Evolutionary conservation across 2,113 vertebrate species (phyloP), one percentile per base, ranked within the genome.

Genomic region (Elanoides forficatus): DNA sequence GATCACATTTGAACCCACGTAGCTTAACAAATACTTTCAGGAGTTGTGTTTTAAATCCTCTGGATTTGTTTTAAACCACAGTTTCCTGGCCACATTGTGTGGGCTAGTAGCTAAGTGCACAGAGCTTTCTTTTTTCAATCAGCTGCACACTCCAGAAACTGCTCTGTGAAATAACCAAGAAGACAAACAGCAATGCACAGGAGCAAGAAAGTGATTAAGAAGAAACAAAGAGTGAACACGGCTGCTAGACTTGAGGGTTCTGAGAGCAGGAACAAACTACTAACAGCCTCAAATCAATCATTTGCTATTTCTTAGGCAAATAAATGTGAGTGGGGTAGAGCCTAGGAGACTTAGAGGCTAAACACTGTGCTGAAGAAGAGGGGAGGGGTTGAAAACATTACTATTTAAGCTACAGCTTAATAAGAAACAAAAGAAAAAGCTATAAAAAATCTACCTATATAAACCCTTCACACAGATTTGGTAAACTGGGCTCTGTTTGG

Each of bases 11-110:
- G 84, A 84, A 6, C 52, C 23, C 68, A 43, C 1, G 0, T 4
- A 73, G 43, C 40, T 56, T 38, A 72, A 47, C 30, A 72, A 47
- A 72, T 34, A 25, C 73, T 78, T 79, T 78, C 32, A 55, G 76
- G 72, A 84, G 38, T 8, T 27, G 72, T 90, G 76, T 65, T 97
- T 93, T 52, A 45, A 58, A 53, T 59, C 32, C n/a, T 89, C 60
- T 74, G 86, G 93, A 55, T 65, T 88, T 94, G 72, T 82, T 95
- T 88, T 6, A 71, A 50, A 50, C 96, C 94, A 67, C 93, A 74
- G 67, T 15, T 96, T 95, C 95, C 93, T 63, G 94, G 89, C 94
- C 95, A 75, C 76, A 89, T 36, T 7, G 3, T 92, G 93, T 94
- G 91, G 96, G 89, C 68, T 81, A 42, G 59, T 9, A 81, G 91